A percentile compares a stretch with the other conserved stretches of the same genome.
Conservation (phyloP, 2,888 invertebrate species). For the Podabrus alpinus region DNA sequence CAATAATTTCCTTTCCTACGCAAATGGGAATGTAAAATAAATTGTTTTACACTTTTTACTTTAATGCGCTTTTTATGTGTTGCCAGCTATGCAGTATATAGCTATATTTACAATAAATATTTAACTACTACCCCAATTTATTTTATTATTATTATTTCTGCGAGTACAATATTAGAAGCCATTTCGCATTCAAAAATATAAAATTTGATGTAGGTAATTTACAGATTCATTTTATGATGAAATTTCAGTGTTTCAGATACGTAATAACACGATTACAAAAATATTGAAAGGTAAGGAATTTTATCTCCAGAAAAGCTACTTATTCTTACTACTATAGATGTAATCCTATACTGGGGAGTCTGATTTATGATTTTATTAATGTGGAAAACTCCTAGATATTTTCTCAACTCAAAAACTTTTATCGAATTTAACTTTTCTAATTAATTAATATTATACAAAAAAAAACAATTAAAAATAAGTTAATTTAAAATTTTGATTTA, state of each 20-base stretch:
- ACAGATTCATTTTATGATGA: not conserved
- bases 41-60: too few species aligned
- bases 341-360: slow-evolving; percentile 12
- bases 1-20: too few species aligned
- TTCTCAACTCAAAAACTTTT: slow-evolving; percentile 10
- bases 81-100: too few species aligned
- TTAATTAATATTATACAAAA: not conserved
- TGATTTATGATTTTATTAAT: slow-evolving; percentile 21
- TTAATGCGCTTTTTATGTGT: too few species aligned
- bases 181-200: not conserved
- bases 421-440: not conserved
- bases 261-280: not conserved
- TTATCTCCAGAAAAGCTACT: slow-evolving; percentile 8
- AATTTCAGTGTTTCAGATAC: not conserved
- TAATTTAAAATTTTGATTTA: not conserved
- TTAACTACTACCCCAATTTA: too few species aligned
- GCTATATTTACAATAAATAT: too few species aligned
- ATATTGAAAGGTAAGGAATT: slow-evolving; percentile 7
- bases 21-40: too few species aligned
- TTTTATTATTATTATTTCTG: too few species aligned
- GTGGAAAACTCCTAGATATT: slow-evolving; percentile 11
- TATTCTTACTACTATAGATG: slow-evolving; percentile 13
- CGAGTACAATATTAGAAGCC: too few species aligned
- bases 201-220: not conserved
- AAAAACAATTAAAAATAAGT: not conserved